A percentile compares a stretch with the other conserved stretches of the same genome.
Evolutionary conservation across 1,140 invertebrate genomes (phyloP).

Genomic region (Telenomus remus): DNA sequence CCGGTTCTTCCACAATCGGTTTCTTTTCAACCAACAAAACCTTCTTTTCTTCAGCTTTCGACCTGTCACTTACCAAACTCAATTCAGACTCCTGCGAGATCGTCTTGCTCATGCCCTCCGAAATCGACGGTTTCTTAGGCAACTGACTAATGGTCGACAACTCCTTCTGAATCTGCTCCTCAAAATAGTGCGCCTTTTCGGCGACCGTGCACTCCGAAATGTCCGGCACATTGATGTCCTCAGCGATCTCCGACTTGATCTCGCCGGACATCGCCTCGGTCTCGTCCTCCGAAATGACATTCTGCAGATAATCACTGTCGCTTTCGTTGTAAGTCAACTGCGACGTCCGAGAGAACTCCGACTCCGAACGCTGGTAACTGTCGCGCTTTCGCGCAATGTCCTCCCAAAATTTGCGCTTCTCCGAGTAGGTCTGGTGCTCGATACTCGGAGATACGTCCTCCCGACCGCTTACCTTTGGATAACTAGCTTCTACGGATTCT

Average conservation of each 20-base stretch:
- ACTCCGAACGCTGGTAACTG: conserved; percentile 72
- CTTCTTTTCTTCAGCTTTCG: conserved; percentile 13
- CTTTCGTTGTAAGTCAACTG: conserved; percentile 71
- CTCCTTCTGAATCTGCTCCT: conserved; percentile 74
- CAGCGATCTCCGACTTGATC: conserved; percentile 65
- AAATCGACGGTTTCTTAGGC: conserved; percentile 41
- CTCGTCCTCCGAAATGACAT: conserved; percentile 66
- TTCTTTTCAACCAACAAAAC: conserved; percentile 7
- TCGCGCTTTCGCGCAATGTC: conserved; percentile 71
- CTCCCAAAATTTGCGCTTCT: conserved; percentile 74
- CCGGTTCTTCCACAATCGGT: neutral
- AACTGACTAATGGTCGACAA: conserved; percentile 40
- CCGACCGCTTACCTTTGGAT: conserved; percentile 66
- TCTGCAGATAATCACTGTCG: conserved; percentile 68
- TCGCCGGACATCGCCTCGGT: conserved; percentile 56
- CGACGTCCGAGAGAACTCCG: conserved; percentile 69
- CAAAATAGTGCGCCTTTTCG: conserved; percentile 75
- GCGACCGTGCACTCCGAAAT: conserved; percentile 74
- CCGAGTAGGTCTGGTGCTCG: conserved; percentile 72
- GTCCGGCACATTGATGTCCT: conserved; percentile 68
- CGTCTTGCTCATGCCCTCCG: conserved; percentile 33
- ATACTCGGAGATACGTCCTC: conserved; percentile 63
- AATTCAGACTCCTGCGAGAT: conserved; percentile 33
- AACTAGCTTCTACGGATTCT: conserved; percentile 75
- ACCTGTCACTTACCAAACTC: conserved; percentile 20